Percentiles rank a stretch among this genome's conserved stretches.
Evolutionary conservation across 2,888 invertebrate genomes (phyloP).

Genomic region (Lysandra coridon): DNA sequence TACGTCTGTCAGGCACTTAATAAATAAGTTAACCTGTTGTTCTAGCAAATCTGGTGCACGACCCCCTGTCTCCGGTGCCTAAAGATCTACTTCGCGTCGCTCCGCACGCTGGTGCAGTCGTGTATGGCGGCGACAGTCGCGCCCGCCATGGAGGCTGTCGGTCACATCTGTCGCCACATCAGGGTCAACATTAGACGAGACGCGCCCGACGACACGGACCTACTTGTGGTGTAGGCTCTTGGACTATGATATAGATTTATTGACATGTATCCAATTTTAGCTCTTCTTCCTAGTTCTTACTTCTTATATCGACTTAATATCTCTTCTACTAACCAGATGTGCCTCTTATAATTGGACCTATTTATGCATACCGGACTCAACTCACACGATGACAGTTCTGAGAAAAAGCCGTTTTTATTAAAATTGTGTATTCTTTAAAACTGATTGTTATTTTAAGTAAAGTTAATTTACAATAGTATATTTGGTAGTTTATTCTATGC

Average conservation of each 20-base stretch:
- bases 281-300: background rate
- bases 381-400: no score
- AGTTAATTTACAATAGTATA: no score
- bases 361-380: no score
- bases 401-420: no score
- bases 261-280: background rate
- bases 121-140: constrained; percentile 82
- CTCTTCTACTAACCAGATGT: background rate
- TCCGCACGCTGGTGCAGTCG: constrained; percentile 78
- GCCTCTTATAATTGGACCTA: background rate
- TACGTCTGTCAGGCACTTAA: no score
- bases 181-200: constrained; percentile 80
- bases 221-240: constrained; percentile 57
- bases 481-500: no score
- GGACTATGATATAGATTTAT: background rate
- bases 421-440: no score
- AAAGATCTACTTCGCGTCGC: constrained; percentile 84
- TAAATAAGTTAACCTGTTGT: no score
- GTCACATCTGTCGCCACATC: constrained; percentile 82
- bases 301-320: background rate
- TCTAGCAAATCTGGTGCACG: constrained; percentile 87
- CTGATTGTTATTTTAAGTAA: no score
- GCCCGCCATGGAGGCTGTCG: constrained; percentile 82
- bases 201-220: constrained; percentile 70
- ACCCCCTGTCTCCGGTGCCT: constrained; percentile 84